phyloP scores from a whole-genome alignment of 2,797 vertebrate genomes.

The Leuciscus waleckii region DNA sequence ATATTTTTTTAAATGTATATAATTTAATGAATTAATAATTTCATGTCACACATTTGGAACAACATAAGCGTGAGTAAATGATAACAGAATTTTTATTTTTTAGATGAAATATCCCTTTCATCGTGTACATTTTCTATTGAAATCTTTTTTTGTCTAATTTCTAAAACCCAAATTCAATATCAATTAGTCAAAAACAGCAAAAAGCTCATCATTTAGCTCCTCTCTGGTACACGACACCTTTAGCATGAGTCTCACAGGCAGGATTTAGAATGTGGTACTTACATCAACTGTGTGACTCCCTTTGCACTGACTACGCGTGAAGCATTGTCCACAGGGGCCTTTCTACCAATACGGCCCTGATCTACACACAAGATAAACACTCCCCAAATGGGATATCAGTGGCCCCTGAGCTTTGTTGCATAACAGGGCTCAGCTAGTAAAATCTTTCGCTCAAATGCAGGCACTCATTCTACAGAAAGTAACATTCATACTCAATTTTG shows the following conservation, averaged over 20 bases:
- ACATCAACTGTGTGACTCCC: conserved; percentile 28
- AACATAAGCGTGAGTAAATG: not conserved
- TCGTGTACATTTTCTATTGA: not conserved
- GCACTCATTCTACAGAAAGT: not conserved
- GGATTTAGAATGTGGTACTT: conserved; percentile 22
- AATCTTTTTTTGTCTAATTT: not conserved
- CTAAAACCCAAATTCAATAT: not conserved
- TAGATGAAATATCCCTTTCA: not conserved
- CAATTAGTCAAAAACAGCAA: not conserved
- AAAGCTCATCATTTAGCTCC: not conserved
- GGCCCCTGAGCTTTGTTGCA: not conserved
- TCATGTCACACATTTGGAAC: not conserved
- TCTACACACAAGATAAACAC: conserved; percentile 34
- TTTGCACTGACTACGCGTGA: conserved; percentile 30
- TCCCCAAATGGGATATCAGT: conserved; percentile 11
- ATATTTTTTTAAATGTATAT: not conserved
- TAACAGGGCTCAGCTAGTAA: not conserved
- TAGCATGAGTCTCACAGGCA: conserved; percentile 4
- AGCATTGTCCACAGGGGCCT: conserved; percentile 13
- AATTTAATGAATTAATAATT: too few species aligned
- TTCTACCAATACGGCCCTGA: not conserved
- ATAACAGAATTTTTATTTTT: not conserved
- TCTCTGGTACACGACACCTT: not conserved
- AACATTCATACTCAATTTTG: not conserved
- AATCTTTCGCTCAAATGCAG: not conserved